phyloP scores from a whole-genome alignment of 2,888 invertebrate genomes.

The Auanema freiburgensis region DNA sequence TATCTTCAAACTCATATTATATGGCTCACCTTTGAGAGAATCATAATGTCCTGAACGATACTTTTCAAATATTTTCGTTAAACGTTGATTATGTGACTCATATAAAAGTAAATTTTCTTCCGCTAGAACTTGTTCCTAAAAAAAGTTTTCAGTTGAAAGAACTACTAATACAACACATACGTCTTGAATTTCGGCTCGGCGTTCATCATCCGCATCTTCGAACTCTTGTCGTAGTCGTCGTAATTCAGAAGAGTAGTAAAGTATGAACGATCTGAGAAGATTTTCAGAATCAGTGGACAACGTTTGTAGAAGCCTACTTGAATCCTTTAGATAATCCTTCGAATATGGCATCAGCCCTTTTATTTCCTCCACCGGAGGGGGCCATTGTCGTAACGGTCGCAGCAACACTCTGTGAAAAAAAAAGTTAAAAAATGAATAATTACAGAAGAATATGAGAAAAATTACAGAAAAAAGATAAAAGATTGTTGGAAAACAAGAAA shows the following conservation, averaged over 20 bases:
- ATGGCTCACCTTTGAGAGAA: slow-evolving; percentile 34
- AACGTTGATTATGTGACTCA: slow-evolving; percentile 33
- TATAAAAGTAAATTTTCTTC: slow-evolving; percentile 40
- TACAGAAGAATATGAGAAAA: no score
- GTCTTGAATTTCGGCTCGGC: slow-evolving; percentile 16
- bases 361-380: slow-evolving; percentile 17
- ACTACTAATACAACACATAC: slow-evolving; percentile 1
- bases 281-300: not conserved
- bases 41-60: slow-evolving; percentile 29
- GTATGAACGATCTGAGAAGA: slow-evolving; percentile 20
- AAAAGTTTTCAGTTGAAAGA: not conserved
- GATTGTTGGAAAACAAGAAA: not conserved
- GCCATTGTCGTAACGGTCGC: slow-evolving; percentile 19
- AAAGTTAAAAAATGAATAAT: not conserved
- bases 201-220: slow-evolving; percentile 12
- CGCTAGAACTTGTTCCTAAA: slow-evolving; percentile 34
- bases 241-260: slow-evolving; percentile 21
- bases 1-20: slow-evolving; percentile 1
- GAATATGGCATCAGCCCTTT: slow-evolving; percentile 20
- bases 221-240: slow-evolving; percentile 17
- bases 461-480: not conserved
- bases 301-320: slow-evolving; percentile 10
- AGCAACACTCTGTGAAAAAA: slow-evolving; percentile 13
- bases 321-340: slow-evolving; percentile 22
- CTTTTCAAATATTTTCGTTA: slow-evolving; percentile 38